Percentiles rank a stretch among this genome's conserved stretches.
phyloP scores from a whole-genome alignment of 2,888 invertebrate genomes.

The Chrysopilus asiliformis region DNA sequence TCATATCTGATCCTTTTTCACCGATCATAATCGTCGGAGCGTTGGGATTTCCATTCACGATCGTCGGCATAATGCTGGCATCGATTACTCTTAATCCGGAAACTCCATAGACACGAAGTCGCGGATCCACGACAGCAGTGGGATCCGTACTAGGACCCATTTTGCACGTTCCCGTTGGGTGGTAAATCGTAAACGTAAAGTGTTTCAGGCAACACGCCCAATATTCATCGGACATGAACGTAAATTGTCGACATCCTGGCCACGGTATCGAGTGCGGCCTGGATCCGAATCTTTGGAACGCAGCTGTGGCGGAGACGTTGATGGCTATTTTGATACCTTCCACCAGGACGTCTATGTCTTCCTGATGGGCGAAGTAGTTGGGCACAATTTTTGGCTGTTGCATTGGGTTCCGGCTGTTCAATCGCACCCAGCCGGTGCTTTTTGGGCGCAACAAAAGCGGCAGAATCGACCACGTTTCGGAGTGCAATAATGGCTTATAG shows the following conservation, averaged over 20 bases:
- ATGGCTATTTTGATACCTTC: slow-evolving; percentile 78
- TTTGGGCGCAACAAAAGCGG: slow-evolving; percentile 71
- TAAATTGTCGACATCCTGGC: slow-evolving; percentile 65
- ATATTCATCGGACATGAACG: slow-evolving; percentile 64
- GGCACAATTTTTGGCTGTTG: slow-evolving; percentile 78
- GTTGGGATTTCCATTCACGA: slow-evolving; percentile 81
- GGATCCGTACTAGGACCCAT: slow-evolving; percentile 70
- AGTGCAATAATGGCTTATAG: slow-evolving; percentile 63
- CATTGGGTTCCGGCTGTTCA: slow-evolving; percentile 67
- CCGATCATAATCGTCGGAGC: slow-evolving; percentile 85
- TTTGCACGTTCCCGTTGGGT: slow-evolving; percentile 73
- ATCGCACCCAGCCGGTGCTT: slow-evolving; percentile 74
- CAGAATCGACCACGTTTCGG: slow-evolving; percentile 75
- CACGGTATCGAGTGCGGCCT: slow-evolving; percentile 64
- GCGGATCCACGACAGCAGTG: slow-evolving; percentile 65
- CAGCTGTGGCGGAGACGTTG: slow-evolving; percentile 61
- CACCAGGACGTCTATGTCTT: slow-evolving; percentile 63
- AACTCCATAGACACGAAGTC: slow-evolving; percentile 64
- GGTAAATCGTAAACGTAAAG: slow-evolving; percentile 71
- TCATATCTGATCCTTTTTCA: slow-evolving; percentile 79
- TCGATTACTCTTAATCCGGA: slow-evolving; percentile 66
- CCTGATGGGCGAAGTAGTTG: slow-evolving; percentile 77
- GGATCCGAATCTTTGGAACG: slow-evolving; percentile 70
- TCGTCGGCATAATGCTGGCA: slow-evolving; percentile 79
- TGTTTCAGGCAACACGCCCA: slow-evolving; percentile 78